phyloP scores from a whole-genome alignment of 2,113 vertebrate genomes.

The Sturnira hondurensis region DNA sequence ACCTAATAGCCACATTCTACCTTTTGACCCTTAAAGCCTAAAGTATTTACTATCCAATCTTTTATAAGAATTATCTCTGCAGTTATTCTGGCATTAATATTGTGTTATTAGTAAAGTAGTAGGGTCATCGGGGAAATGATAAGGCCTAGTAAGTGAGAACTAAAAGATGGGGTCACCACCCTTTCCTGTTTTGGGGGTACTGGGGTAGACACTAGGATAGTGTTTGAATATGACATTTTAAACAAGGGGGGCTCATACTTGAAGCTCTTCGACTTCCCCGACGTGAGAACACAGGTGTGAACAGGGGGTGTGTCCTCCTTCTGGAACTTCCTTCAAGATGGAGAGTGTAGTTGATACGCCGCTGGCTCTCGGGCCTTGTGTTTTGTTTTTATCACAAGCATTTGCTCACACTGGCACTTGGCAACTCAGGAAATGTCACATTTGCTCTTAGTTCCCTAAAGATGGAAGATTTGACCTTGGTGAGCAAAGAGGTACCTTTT shows the following conservation, averaged over 20 bases:
- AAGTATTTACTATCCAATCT: neutral
- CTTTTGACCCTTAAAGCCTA: neutral
- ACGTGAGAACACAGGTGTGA: neutral
- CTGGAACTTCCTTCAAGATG: neutral
- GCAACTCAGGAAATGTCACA: neutral
- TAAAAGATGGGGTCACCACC: neutral
- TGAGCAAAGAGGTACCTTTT: neutral
- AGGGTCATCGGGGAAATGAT: neutral
- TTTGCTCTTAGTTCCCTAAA: neutral
- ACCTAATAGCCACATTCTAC: neutral
- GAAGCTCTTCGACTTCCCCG: neutral
- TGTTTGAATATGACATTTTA: neutral
- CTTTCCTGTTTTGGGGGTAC: rapidly evolving
- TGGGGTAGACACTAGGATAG: neutral
- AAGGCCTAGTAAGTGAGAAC: neutral
- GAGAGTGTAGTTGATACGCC: neutral
- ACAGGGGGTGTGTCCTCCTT: neutral
- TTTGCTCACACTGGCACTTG: neutral
- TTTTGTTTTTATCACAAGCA: neutral
- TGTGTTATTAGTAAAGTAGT: neutral
- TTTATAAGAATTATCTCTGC: neutral
- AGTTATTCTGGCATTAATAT: neutral
- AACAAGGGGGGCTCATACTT: neutral
- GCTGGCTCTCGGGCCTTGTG: neutral
- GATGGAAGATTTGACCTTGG: neutral